A percentile compares a stretch with the other conserved stretches of the same genome.
These are phyloP conservation scores for Spilogale gracilis DNA, from an alignment of 2,113 vertebrate species.

Conservation along the genomic window DNA sequence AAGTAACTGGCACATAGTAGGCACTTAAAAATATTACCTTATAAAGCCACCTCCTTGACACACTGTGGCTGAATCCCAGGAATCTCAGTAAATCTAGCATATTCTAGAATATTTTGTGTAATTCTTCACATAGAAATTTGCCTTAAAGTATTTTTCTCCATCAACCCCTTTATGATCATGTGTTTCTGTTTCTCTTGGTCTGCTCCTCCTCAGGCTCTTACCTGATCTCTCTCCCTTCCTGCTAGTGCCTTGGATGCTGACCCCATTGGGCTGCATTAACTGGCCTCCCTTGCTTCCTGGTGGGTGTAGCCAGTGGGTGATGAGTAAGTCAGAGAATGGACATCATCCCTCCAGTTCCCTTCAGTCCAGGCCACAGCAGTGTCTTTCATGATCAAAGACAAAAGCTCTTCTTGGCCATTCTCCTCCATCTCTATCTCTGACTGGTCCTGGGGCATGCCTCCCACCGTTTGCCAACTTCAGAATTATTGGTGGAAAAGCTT, in stretches of 20 bases:
- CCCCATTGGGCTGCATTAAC: accelerated
- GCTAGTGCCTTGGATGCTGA: not conserved
- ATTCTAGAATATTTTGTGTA: not conserved
- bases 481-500: accelerated
- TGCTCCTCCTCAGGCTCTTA: too few species aligned
- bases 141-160: not conserved
- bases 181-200: not conserved
- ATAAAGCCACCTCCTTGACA: not conserved
- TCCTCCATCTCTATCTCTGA: not conserved
- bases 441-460: not conserved
- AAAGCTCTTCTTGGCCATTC: accelerated
- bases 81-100: not conserved
- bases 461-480: not conserved
- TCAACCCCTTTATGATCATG: accelerated
- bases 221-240: too few species aligned
- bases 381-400: not conserved
- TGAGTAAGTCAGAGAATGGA: too few species aligned
- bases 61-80: not conserved
- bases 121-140: not conserved
- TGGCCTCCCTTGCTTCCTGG: not conserved
- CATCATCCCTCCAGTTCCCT: not conserved
- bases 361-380: not conserved
- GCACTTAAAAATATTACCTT: not conserved
- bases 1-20: not conserved
- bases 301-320: not conserved